Percentiles rank a stretch among this genome's conserved stretches.
Conservation (phyloP, 2,888 invertebrate genomes). For the Cryptosula pallasiana region DNA sequence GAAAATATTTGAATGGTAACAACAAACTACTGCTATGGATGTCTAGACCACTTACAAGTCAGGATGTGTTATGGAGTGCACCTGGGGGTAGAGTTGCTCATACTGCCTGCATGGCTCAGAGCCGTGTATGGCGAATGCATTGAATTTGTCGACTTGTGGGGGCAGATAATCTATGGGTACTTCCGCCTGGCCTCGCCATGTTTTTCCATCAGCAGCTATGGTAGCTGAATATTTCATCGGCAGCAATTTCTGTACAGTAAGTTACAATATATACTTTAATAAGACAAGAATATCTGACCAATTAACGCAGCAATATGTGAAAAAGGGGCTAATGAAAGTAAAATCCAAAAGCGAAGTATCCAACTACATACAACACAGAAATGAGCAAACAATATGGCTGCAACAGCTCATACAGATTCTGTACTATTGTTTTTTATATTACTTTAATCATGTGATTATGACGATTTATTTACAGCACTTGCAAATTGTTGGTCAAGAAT, state of each 20-base stretch:
- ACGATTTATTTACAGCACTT: too few relatives aligned
- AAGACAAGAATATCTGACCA: neutral
- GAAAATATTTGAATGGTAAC: too few relatives aligned
- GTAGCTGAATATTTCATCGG: conserved; percentile 44
- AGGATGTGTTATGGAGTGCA: conserved; percentile 47
- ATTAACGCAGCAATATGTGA: too few relatives aligned
- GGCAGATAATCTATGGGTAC: conserved; percentile 57
- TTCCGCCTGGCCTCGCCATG: conserved; percentile 53
- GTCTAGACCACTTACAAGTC: conserved; percentile 56
- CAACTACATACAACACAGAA: too few relatives aligned
- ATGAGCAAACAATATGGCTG: too few relatives aligned
- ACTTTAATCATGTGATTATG: too few relatives aligned
- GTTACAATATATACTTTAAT: neutral
- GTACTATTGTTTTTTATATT: too few relatives aligned
- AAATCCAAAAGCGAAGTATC: too few relatives aligned
- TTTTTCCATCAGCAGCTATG: conserved; percentile 34
- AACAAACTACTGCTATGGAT: neutral
- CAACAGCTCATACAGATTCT: too few relatives aligned
- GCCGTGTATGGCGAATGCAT: conserved; percentile 59
- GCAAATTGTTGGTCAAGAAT: too few relatives aligned
- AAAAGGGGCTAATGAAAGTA: too few relatives aligned
- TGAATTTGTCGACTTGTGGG: conserved; percentile 54
- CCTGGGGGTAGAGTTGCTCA: conserved; percentile 55
- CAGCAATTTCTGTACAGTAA: conserved; percentile 47
- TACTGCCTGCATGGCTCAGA: conserved; percentile 51